Evolutionary conservation across 2,888 invertebrate species (phyloP), one percentile per base, ranked within the genome.

Genomic region (Lutraria lutraria): DNA sequence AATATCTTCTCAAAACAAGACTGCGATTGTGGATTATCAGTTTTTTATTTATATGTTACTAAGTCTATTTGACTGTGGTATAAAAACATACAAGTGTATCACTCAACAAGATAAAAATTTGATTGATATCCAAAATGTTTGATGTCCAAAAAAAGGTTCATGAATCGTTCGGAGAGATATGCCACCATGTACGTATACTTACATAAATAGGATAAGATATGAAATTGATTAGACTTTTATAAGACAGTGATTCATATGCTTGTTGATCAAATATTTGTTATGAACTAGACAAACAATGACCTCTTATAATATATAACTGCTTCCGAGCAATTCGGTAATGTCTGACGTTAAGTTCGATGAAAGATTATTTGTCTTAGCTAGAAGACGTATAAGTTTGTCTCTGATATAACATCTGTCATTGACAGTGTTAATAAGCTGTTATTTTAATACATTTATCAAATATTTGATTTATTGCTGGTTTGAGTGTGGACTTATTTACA

Each of bases 211-310:
- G 25, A 19, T 72, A 52, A 54, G 72, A 52, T 84, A 72, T 76
- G 29, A 84, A 54, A 72, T 84, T 72, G 72, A 72, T 84, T 84
- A 53, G 52, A 72, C 72, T 76, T 15, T 76, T 34, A 53, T 72
- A 53, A 72, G 84, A 84, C 76, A 76, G 54, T 72, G 15, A 84
- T 84, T 84, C 84, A 84, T 84, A 53, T 31, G 54, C 31, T 54
- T 29, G 25, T 34, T 52, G 84, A 72, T 84, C 84, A 84, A 84
- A 84, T 84, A 84, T 76, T 72, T 31, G 53, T n/a, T 25, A 8
- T 76, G 29, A 19, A 52, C n/a, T 84, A 15, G 52, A 52, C 54
- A 84, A 84, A 84, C 31, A 43, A 84, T 76, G 84, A 76, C 76
- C 54, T 84, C 52, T 76, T 54, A 76, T 19, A n/a, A 29, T 76